Evolutionary conservation across 2,797 vertebrate species (phyloP).

Genomic region (Pipistrellus pygmaeus): DNA sequence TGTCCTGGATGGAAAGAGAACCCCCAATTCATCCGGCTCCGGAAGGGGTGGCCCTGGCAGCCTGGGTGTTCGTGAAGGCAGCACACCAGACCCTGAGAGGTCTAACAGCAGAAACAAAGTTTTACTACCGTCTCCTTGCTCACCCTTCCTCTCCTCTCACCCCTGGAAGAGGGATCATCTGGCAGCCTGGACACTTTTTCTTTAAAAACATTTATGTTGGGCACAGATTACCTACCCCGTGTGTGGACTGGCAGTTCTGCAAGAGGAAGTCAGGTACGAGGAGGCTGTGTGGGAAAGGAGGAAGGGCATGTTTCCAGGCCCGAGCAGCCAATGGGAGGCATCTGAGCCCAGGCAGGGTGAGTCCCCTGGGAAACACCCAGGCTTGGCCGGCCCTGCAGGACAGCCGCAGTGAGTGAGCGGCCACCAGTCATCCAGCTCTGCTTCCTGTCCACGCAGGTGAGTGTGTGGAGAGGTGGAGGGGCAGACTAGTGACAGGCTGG

Average conservation of each 20-base stretch:
- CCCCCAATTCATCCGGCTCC: background rate
- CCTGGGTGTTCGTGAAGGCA: background rate
- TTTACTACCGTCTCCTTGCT: background rate
- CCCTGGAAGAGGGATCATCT: background rate
- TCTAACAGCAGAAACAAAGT: background rate
- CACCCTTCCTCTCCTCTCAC: background rate
- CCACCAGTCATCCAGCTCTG: background rate
- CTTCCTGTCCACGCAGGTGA: rapidly evolving
- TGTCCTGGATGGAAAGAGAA: background rate
- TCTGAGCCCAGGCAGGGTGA: background rate
- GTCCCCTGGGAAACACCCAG: background rate
- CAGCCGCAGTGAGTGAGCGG: background rate
- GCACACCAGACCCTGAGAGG: background rate
- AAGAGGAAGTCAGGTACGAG: background rate
- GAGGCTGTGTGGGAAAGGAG: background rate
- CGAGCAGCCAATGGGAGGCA: background rate
- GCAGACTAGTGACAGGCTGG: background rate
- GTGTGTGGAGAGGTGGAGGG: background rate
- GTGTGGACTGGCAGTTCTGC: background rate
- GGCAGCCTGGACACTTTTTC: background rate
- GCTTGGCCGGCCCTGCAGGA: background rate
- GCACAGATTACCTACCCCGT: background rate
- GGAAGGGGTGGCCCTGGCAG: background rate
- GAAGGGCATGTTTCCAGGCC: background rate
- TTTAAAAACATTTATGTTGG: background rate